These are phyloP conservation scores for Excalfactoria chinensis DNA, from an alignment of 2,113 vertebrate species.

Conservation along the genomic window DNA sequence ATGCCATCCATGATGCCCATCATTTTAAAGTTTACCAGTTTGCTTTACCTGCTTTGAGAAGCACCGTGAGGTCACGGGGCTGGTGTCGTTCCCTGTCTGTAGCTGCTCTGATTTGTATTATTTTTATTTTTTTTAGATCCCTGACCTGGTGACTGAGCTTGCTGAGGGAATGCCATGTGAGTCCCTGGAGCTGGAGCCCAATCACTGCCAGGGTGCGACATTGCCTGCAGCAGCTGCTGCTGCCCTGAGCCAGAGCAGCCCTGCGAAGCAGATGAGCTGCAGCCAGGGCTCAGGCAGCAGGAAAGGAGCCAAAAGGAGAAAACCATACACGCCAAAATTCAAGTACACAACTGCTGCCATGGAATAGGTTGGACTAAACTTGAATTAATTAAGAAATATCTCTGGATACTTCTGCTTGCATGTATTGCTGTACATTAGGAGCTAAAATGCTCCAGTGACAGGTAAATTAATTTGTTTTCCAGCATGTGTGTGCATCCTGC, in stretches of 20 bases:
- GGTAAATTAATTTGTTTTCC: background rate
- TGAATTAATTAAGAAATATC: rapidly evolving
- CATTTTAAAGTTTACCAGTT: background rate
- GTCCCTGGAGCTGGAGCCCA: background rate
- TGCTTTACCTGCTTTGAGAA: background rate
- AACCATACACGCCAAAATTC: background rate
- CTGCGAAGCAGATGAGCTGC: constrained; percentile 11
- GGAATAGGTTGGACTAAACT: background rate
- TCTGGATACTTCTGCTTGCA: background rate
- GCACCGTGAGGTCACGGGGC: rapidly evolving
- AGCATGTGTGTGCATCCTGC: background rate
- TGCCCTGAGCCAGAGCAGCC: constrained; percentile 1
- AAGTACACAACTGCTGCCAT: background rate
- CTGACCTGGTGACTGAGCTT: constrained; percentile 4
- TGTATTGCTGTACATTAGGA: background rate
- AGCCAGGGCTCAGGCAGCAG: background rate
- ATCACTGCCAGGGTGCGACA: background rate
- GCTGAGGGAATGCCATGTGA: constrained; percentile 15
- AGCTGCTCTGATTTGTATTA: background rate
- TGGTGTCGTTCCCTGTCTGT: background rate
- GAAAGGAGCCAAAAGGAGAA: constrained; percentile 27
- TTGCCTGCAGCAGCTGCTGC: constrained; percentile 6
- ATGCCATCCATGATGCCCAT: background rate
- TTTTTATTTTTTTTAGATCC: background rate
- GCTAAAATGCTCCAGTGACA: background rate